Evolutionary conservation across 1,140 invertebrate species (phyloP).

Genomic region (Mesaphorura yosii): DNA sequence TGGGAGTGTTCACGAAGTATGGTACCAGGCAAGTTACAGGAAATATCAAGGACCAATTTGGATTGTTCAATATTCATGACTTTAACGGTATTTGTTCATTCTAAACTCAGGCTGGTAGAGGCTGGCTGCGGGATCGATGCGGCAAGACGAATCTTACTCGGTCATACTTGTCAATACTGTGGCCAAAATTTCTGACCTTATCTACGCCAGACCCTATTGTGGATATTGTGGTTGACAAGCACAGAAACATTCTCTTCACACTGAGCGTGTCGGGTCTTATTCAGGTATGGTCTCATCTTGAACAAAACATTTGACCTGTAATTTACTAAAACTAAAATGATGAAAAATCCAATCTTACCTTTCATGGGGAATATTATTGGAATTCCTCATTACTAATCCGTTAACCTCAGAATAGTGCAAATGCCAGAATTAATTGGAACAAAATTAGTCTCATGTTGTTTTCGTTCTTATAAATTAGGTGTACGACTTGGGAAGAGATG

Average conservation of each 20-base stretch:
- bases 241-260: slow-evolving; percentile 79
- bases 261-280: slow-evolving; percentile 47
- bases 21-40: slow-evolving; percentile 62
- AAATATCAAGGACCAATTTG: background rate
- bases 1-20: slow-evolving; percentile 88
- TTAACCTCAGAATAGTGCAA: too few species aligned
- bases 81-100: background rate
- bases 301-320: background rate
- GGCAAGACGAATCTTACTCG: slow-evolving; percentile 90
- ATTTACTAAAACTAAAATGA: too few species aligned
- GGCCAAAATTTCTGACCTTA: slow-evolving; percentile 78
- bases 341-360: too few species aligned
- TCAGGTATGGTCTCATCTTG: slow-evolving; percentile 34
- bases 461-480: too few species aligned
- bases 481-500: slow-evolving; percentile 75
- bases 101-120: slow-evolving; percentile 46
- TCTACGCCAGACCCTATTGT: slow-evolving; percentile 74
- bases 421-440: too few species aligned
- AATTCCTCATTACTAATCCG: too few species aligned
- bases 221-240: slow-evolving; percentile 83
- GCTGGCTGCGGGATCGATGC: slow-evolving; percentile 90
- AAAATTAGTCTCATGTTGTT: too few species aligned
- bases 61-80: background rate
- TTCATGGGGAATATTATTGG: too few species aligned
- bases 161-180: slow-evolving; percentile 69